Evolutionary conservation across 2,113 vertebrate genomes (phyloP).

Genomic region (Microcebus griseorufus): DNA sequence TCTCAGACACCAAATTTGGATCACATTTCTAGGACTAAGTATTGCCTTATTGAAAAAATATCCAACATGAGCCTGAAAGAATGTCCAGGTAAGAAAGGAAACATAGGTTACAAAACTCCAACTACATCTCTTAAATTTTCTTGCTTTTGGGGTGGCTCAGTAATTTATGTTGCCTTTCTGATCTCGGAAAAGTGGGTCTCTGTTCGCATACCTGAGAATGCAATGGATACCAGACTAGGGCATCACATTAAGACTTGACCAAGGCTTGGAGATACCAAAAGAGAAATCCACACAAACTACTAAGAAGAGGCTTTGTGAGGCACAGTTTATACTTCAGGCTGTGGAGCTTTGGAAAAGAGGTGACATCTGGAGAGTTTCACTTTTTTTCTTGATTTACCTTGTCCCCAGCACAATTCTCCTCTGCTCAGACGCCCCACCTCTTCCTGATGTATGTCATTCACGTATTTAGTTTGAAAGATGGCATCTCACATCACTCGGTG

Average conservation of each 20-base stretch:
- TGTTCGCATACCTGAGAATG: background rate
- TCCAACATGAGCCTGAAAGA: background rate
- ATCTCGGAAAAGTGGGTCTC: background rate
- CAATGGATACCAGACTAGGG: background rate
- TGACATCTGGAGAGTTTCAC: background rate
- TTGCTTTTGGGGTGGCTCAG: background rate
- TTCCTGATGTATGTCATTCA: background rate
- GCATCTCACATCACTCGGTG: accelerated
- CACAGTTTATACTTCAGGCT: background rate
- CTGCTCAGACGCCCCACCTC: background rate
- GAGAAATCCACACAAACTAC: background rate
- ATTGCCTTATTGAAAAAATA: background rate
- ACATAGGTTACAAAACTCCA: background rate
- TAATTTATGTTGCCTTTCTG: background rate
- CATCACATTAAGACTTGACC: background rate
- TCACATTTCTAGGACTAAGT: background rate
- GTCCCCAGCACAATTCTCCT: background rate
- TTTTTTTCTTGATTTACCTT: background rate
- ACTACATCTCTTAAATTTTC: background rate
- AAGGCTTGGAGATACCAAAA: background rate
- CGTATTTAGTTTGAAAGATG: background rate
- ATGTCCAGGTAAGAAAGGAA: background rate
- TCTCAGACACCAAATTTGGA: background rate
- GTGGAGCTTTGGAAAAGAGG: background rate
- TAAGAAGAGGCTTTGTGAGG: background rate